Evolutionary conservation across 2,797 vertebrate genomes (phyloP), one percentile per base, ranked within the genome.

Genomic region (Sebastes cheni): DNA sequence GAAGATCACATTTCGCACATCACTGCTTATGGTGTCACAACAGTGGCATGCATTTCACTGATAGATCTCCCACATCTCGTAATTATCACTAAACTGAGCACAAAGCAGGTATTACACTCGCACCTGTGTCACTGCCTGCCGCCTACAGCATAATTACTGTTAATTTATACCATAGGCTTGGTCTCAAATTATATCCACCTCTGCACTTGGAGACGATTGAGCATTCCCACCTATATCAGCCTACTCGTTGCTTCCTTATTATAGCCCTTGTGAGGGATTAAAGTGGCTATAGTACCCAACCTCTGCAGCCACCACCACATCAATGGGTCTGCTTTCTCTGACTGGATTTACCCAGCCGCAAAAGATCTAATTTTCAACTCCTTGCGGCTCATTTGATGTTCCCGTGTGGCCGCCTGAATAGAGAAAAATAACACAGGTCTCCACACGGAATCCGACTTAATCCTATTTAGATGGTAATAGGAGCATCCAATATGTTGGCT

Each of bases 361-460:
- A 85, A 89, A 82, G 10, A 89, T 86, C 79, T 79, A 30, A 84
- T 89, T 90, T 89, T 76, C 77, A 79, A 65, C 65, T 90, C 76
- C 27, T 75, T 82, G 86, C 30, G 86, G 87, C 67, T 83, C 73
- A 83, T 93, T 88, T 92, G 85, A 92, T 86, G 81, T 87, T 82
- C 67, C 25, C 71, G 55, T 82, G 79, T 72, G 79, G 77, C 65
- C 46, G 42, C 64, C 50, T 70, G 42, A 67, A 32, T 52, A 36
- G 27, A 77, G 69, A 69, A 80, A 77, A 82, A 85, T 34, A 79
- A 86, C 55, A 76, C 81, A 61, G 66, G 67, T 75, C 73, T 78
- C 69, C 50, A 25, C 36, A 70, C 16, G 6, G 23, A 76, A 66
- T 83, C 60, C 25, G 65, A 59, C 60, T 72, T 73, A 46, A 84